phyloP scores from a whole-genome alignment of 1,140 invertebrate genomes.

The Apis laboriosa region DNA sequence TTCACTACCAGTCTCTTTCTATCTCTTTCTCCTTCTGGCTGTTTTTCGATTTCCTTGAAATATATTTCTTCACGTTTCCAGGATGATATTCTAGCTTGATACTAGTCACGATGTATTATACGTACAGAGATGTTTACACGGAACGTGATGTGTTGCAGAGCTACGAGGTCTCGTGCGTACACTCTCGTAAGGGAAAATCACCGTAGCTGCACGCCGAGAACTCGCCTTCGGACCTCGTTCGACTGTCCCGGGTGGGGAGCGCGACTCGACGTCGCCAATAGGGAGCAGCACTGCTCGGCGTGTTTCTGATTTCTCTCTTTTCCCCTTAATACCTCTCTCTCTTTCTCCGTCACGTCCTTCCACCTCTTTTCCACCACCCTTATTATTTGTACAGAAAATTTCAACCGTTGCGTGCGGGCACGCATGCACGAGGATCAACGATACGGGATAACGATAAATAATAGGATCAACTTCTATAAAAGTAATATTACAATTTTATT shows the following conservation, averaged over 20 bases:
- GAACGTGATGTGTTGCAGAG: slow-evolving; percentile 4
- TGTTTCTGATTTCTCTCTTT: slow-evolving; percentile 49
- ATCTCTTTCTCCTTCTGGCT: slow-evolving; percentile 13
- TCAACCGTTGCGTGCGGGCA: slow-evolving; percentile 56
- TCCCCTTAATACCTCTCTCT: slow-evolving; percentile 29
- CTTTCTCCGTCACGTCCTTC: slow-evolving; percentile 39
- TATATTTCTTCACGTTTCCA: slow-evolving; percentile 19
- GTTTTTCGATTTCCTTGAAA: slow-evolving; percentile 34
- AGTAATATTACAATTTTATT: not conserved
- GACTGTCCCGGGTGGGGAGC: slow-evolving; percentile 67
- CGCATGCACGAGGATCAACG: slow-evolving; percentile 33
- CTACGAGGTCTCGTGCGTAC: slow-evolving; percentile 48
- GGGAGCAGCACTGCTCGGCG: slow-evolving; percentile 70
- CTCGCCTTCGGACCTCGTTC: slow-evolving; percentile 62
- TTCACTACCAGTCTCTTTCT: slow-evolving; percentile 9
- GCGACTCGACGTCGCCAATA: slow-evolving; percentile 68
- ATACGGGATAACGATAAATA: not conserved
- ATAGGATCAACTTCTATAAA: not conserved
- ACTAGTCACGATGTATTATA: not conserved
- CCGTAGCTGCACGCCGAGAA: slow-evolving; percentile 55
- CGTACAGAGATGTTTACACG: slow-evolving; percentile 23
- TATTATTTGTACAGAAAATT: slow-evolving; percentile 68
- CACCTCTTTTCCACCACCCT: slow-evolving; percentile 46
- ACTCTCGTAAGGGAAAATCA: slow-evolving; percentile 59
- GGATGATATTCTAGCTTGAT: slow-evolving; percentile 4